Conservation (phyloP, 2,888 invertebrate genomes). For the Metacarcinus magister region DNA sequence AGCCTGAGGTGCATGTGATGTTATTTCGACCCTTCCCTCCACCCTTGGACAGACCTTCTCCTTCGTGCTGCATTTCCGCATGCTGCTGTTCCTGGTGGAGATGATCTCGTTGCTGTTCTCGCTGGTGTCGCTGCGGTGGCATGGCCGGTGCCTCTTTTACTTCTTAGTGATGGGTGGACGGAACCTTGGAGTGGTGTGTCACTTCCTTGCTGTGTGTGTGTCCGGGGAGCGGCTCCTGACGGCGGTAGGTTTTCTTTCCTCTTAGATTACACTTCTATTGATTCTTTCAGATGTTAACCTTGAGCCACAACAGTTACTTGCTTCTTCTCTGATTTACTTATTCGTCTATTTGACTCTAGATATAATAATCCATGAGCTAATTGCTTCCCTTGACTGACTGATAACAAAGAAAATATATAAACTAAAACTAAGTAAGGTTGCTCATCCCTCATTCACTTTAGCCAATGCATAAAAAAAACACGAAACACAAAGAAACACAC, state of each 20-base stretch:
- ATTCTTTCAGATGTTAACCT: background rate
- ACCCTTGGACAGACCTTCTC: background rate
- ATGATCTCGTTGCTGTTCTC: constrained; percentile 1
- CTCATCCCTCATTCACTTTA: too few species aligned
- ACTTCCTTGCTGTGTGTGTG: background rate
- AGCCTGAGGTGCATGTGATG: background rate
- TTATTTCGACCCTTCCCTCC: background rate
- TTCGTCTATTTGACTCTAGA: background rate
- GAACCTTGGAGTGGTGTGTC: background rate
- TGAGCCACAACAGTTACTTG: background rate
- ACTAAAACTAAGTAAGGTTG: too few species aligned
- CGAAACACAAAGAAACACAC: too few species aligned
- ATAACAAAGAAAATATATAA: too few species aligned
- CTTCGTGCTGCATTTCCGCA: constrained; percentile 1
- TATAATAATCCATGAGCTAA: too few species aligned
- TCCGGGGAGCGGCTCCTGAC: constrained; percentile 19
- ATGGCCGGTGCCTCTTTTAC: background rate
- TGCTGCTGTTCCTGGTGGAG: constrained; percentile 19
- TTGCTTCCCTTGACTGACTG: too few species aligned
- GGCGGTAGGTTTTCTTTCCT: background rate
- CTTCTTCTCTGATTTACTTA: background rate
- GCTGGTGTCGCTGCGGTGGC: constrained; percentile 26
- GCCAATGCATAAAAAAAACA: too few species aligned
- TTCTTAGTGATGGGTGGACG: background rate
- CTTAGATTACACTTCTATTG: background rate